Conservation (phyloP, 2,113 vertebrate species). For the Nerophis ophidion region DNA sequence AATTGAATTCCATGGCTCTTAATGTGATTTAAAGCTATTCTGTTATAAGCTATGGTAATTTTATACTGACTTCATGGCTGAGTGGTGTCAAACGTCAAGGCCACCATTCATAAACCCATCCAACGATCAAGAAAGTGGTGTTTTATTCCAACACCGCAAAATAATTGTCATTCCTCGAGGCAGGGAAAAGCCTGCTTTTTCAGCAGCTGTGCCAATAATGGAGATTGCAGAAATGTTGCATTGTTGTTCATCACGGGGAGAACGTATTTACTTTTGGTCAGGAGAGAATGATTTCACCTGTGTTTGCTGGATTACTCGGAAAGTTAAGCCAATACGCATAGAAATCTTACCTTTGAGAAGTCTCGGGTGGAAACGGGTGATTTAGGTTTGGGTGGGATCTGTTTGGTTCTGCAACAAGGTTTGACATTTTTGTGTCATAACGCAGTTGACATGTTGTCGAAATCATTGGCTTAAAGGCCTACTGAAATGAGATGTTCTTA, state of each 20-base stretch:
- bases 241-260: constrained; percentile 4
- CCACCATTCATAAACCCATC: constrained; percentile 4
- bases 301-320: neutral
- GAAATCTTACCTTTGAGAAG: neutral
- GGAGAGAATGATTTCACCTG: neutral
- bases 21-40: constrained; percentile 25
- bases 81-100: constrained; percentile 8
- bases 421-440: neutral
- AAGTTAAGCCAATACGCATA: neutral
- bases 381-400: no score
- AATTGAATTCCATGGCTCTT: constrained; percentile 24
- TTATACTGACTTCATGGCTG: constrained; percentile 15
- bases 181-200: constrained; percentile 4
- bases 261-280: neutral
- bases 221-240: constrained; percentile 3
- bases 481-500: no score
- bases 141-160: constrained; percentile 1
- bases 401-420: neutral
- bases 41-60: constrained; percentile 20
- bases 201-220: constrained; percentile 7
- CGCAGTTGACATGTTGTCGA: neutral
- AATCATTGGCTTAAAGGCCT: neutral
- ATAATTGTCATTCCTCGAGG: constrained; percentile 6
- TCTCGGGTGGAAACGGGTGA: no score
- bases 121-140: constrained; percentile 1